Evolutionary conservation across 1,140 invertebrate genomes (phyloP).

Genomic region (Penaeus indicus): DNA sequence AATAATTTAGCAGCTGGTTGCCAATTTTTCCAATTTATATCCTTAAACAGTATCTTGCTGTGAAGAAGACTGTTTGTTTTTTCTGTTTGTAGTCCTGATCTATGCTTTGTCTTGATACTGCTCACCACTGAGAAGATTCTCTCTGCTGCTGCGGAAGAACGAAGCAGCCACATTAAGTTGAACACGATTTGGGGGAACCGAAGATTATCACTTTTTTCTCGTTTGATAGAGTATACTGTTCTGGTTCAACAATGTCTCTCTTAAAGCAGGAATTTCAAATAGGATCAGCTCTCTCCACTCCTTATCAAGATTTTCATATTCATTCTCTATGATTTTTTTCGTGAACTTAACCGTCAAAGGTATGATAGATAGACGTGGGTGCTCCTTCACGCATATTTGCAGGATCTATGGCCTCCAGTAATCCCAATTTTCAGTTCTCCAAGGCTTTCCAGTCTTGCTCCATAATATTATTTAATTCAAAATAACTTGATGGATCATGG

Average conservation of each 20-base stretch:
- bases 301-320: constrained; percentile 2
- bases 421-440: constrained; percentile 43
- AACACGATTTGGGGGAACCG: constrained; percentile 9
- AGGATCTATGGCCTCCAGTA: constrained; percentile 48
- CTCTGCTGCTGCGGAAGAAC: constrained; percentile 23
- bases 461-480: constrained; percentile 45
- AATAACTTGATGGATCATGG: constrained; percentile 47
- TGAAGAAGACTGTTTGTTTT: neutral
- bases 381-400: constrained; percentile 42
- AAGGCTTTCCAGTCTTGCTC: constrained; percentile 50
- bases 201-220: constrained; percentile 9
- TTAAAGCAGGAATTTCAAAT: constrained; percentile 24
- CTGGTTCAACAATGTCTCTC: constrained; percentile 10
- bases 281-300: constrained; percentile 29
- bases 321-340: constrained; percentile 22
- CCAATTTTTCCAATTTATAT: too few relatives aligned
- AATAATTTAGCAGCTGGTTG: too few relatives aligned
- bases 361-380: constrained; percentile 29
- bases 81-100: constrained; percentile 17
- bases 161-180: constrained; percentile 1
- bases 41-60: too few relatives aligned
- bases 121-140: constrained; percentile 31
- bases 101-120: constrained; percentile 26
- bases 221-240: constrained; percentile 15
- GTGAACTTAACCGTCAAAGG: constrained; percentile 40